Base-by-base conservation (phyloP, 2,113 vertebrate genomes). In the Dipodomys merriami region DNA sequence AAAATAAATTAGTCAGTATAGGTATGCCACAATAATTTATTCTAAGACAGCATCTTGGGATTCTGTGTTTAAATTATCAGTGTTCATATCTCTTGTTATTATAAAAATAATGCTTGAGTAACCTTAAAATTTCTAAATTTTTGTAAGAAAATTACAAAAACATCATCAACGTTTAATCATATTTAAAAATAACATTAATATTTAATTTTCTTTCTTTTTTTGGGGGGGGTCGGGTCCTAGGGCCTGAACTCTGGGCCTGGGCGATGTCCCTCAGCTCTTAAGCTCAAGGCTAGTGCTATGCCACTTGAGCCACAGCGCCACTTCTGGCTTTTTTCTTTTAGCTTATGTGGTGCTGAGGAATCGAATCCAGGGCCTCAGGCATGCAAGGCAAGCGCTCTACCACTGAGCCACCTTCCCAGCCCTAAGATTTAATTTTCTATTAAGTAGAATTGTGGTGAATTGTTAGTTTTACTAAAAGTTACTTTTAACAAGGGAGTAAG, bases 91-190 rank as follows among this genome's bases (percentile, higher is more conserved):
- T 82, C 49, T 44, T 1, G 39, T 60, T 74, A 83, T 74, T 76
- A 80, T 88, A 19, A 88, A 33, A 18, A 83, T 83, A 67, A 65
- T 78, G 23, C 27, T 91, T 86, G n/a, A 72, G 35, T 83, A 79
- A 72, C 2, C 8, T 49, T 49, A 49, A 49, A 49, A 49, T 49
- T 49, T 49, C 11, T 5, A 49, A 49, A 49, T 49, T 49, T 49
- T 49, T 49, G 9, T 49, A 49, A 49, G 49, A 49, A 49, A 49
- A 49, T 49, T 49, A 11, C 2, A 49, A 62, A 74, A 67, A 85
- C 3, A 62, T n/a, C 5, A 6, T 25, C 5, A 65, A 72, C 20
- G 3, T 74, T 67, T 77, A 62, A 46, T 1, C 18, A 29, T 46
- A 83, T 86, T 7, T 91, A 73, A 92, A 65, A 12, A 49, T 49